These are phyloP conservation scores for Apaloderma vittatum DNA, from an alignment of 2,113 vertebrate genomes.

Conservation along the genomic window DNA sequence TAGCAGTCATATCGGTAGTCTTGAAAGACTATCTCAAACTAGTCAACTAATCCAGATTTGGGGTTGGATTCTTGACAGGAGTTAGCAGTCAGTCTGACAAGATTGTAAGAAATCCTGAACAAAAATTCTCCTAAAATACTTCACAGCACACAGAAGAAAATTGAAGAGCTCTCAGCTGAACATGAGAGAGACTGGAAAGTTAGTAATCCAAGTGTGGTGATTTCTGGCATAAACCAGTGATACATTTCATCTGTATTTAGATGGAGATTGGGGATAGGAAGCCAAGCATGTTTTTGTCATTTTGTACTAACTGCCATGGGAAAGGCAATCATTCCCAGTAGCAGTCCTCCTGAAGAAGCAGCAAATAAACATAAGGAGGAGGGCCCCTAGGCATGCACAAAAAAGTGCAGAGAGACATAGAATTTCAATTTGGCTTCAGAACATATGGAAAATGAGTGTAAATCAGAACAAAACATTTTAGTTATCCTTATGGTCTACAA, in stretches of 20 bases:
- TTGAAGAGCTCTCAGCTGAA: background rate
- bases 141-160: background rate
- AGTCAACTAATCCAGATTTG: background rate
- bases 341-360: background rate
- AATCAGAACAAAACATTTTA: background rate
- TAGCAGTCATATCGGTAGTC: background rate
- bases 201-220: fast-evolving
- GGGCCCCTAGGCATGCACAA: background rate
- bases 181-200: background rate
- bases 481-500: background rate
- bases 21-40: background rate
- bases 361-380: background rate
- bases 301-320: background rate
- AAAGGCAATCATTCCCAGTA: background rate
- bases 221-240: background rate
- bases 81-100: background rate
- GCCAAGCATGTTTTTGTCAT: background rate
- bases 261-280: background rate
- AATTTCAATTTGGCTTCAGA: background rate
- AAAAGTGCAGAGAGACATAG: background rate
- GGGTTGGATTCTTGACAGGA: background rate
- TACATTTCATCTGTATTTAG: background rate
- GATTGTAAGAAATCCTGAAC: background rate
- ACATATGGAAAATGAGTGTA: background rate
- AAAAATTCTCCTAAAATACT: background rate